Percentiles rank a stretch among this genome's conserved stretches.
Evolutionary conservation across 1,140 invertebrate species (phyloP).

Genomic region (Drosophila sulfurigaster): DNA sequence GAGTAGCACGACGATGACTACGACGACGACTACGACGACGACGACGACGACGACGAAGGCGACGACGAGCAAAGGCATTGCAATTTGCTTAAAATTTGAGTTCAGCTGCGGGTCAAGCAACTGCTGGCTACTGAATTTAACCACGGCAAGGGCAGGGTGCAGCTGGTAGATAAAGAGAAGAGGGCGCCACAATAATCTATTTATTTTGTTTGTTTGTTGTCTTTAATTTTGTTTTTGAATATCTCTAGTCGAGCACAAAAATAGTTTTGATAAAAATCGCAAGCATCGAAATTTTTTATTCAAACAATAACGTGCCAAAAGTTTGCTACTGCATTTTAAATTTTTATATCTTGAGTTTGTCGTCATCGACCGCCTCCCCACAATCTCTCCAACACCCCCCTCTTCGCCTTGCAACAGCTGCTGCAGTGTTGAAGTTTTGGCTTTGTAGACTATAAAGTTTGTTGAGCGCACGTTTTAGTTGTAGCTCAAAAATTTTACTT

Average conservation of each 20-base stretch:
- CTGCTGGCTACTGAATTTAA: conserved; percentile 81
- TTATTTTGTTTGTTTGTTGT: conserved; percentile 33
- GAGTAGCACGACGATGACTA: conserved; percentile 9
- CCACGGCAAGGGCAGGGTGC: conserved; percentile 17
- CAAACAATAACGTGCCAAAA: conserved; percentile 84
- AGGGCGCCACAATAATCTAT: conserved; percentile 42
- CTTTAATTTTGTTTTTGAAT: conserved; percentile 41
- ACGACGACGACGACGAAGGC: not conserved
- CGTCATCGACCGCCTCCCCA: conserved; percentile 26
- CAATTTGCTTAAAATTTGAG: conserved; percentile 82
- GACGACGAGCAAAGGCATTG: conserved; percentile 52
- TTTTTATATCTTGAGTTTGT: conserved; percentile 77
- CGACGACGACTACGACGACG: conserved; percentile 9
- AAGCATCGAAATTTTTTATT: conserved; percentile 53
- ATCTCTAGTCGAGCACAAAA: conserved; percentile 67
- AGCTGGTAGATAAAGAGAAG: not conserved
- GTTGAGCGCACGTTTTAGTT: conserved; percentile 79
- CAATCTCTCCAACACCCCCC: not conserved
- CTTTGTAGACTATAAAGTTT: conserved; percentile 32
- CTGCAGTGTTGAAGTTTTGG: conserved; percentile 16
- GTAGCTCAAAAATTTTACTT: conserved; percentile 76
- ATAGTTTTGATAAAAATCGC: conserved; percentile 81
- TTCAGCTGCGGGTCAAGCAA: conserved; percentile 78
- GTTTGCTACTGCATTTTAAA: conserved; percentile 84
- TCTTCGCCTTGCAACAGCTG: not conserved